Base-by-base conservation (phyloP, 2,888 invertebrate genomes). In the Oligia latruncula region DNA sequence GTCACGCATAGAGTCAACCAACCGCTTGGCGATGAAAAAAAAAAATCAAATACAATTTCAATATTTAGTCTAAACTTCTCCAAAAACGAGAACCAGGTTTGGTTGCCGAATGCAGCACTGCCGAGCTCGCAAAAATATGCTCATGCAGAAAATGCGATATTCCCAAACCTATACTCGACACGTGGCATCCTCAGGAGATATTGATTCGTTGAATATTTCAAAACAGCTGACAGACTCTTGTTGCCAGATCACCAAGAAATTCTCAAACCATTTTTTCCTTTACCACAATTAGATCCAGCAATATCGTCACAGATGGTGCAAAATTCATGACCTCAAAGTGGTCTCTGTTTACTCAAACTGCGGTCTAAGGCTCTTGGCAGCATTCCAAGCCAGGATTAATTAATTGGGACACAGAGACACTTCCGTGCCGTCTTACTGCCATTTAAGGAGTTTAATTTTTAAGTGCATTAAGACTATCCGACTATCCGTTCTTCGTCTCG, bases 361-460 rank as follows among this genome's bases (percentile, higher is more conserved):
- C 81, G 87, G 87, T 87, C 86, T 83, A 78, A 84, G 82, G 78
- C 70, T 82, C 58, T 84, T 90, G 90, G 90, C 90, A 67, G 55
- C 49, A 80, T 85, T 87, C 91, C 90, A 90, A 89, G 79, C 49
- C 77, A 65, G 86, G 85, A 90, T 87, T 91, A 89, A 90, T 89
- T 90, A 90, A 91, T 90, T 90, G 90, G 91, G 83, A 88, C 90
- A 90, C 86, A 75, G 85, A 85, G 80, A 84, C 87, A 89, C 86
- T 90, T 91, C 90, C 89, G 86, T 78, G 73, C 82, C 80, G 80
- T 87, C 88, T 82, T 84, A 90, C 72, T 82, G 74, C 80, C 87
- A 88, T 87, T 86, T 86, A 83, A 88, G 82, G 76, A 83, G 81
- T 86, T 90, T 77, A 89, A 88, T 84, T 90, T 90, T 90, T 87